Evolutionary conservation across 64 coral and sea anemone genomes (phyloP).

Genomic region (Stylophora pistillata): DNA sequence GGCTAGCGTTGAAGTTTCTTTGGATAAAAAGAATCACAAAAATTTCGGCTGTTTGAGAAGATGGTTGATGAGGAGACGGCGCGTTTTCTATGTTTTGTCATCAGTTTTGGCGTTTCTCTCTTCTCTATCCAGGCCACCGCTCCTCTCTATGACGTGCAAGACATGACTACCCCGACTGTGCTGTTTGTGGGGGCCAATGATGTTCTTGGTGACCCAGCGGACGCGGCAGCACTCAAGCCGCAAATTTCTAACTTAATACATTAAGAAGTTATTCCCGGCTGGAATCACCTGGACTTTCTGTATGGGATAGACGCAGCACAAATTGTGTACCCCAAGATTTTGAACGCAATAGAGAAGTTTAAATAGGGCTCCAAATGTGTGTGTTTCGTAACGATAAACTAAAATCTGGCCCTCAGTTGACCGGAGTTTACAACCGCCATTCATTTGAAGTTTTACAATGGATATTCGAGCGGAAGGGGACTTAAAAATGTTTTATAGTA

Average conservation of each 20-base stretch:
- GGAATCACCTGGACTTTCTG: slow-evolving; percentile 91
- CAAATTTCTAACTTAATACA: slow-evolving; percentile 65
- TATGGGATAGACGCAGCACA: slow-evolving; percentile 77
- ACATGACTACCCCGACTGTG: slow-evolving; percentile 81
- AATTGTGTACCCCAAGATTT: slow-evolving; percentile 67
- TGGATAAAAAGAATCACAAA: no score
- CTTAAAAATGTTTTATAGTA: no score
- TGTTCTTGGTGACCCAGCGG: slow-evolving; percentile 70
- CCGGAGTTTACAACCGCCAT: no score
- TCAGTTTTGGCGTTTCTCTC: not conserved
- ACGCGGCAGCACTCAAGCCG: slow-evolving; percentile 51
- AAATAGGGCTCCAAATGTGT: not conserved
- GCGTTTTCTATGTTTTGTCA: no score
- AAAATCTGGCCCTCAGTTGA: not conserved
- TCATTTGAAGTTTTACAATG: no score
- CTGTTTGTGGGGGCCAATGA: slow-evolving; percentile 73
- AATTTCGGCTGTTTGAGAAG: no score
- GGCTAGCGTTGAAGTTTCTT: no score
- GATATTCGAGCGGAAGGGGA: no score
- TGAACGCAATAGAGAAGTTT: not conserved
- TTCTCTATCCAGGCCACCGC: slow-evolving; percentile 39
- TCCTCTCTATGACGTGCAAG: slow-evolving; percentile 65
- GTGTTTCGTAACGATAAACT: not conserved
- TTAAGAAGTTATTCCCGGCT: slow-evolving; percentile 66
- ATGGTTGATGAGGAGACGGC: no score